Evolutionary conservation across 2,113 vertebrate species (phyloP), one percentile per base, ranked within the genome.

Genomic region (Tupaia tana): DNA sequence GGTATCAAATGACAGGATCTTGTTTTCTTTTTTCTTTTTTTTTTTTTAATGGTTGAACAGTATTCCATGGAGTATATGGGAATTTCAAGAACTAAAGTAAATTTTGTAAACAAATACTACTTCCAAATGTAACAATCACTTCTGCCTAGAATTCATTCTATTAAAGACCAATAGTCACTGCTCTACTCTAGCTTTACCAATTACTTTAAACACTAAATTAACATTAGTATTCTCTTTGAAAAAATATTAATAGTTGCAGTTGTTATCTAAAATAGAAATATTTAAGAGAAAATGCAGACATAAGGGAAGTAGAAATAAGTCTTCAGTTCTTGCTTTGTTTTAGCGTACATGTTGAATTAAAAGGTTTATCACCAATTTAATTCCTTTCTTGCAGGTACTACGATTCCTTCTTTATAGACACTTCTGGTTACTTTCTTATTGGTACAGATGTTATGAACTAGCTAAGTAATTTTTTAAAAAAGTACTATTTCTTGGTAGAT

Each of bases 121-220:
- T 16, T 82, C 34, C 59, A 86, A 95, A 91, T 10, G 84, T 70
- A 71, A 77, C 9, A 93, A 27, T 86, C 64, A 96, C 6, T 16
- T 85, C 24, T 95, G 19, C 13, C 58, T 86, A 78, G 34, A 89
- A 93, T 86, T 83, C 27, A 59, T 74, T 82, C 1, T 20, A 91
- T 73, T 91, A 86, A 93, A 96, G 79, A 89, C 29, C 71, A 90
- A 79, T 74, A 84, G 20, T 86, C 22, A 94, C 15, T 80, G 67
- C 25, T 80, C 58, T 79, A 79, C 82, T 92, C 20, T 25, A 74
- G 43, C 52, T 89, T 6, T 43, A 93, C 93, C 31, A 95, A 78
- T 58, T 85, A 87, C 29, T 71, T 93, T 92, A 95, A 93, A 77
- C 22, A 91, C 13, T 90, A 64, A 94, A 81, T 96, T 78, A 91